phyloP scores from a whole-genome alignment of 2,797 vertebrate genomes.

The Sebastes taczanowskii region DNA sequence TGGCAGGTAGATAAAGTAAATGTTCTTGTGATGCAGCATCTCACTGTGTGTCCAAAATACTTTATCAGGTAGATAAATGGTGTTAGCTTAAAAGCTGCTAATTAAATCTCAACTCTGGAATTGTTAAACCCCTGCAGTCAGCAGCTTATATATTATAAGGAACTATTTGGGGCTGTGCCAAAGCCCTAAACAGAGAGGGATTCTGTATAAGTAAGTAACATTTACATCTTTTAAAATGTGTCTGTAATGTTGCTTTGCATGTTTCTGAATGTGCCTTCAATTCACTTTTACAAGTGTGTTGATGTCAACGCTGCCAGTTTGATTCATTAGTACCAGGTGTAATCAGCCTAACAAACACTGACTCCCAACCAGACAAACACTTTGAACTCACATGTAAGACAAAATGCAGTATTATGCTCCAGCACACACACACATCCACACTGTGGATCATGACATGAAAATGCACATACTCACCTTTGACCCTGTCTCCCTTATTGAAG shows the following conservation, averaged over 20 bases:
- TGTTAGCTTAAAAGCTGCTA: constrained; percentile 32
- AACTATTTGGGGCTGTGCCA: neutral
- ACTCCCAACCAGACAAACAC: constrained; percentile 13
- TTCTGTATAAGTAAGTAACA: neutral
- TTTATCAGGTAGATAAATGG: constrained; percentile 18
- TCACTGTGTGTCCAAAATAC: constrained; percentile 9
- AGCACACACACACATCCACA: constrained; percentile 23
- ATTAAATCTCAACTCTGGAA: constrained; percentile 36
- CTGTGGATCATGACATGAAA: neutral
- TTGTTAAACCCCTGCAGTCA: constrained; percentile 15
- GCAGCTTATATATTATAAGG: constrained; percentile 3
- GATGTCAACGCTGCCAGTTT: neutral
- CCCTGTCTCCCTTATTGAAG: constrained; percentile 92
- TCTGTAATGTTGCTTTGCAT: neutral
- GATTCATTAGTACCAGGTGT: neutral
- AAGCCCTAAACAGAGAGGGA: neutral
- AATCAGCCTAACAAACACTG: constrained; percentile 2
- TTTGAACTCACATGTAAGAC: constrained; percentile 19
- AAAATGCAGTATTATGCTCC: constrained; percentile 11
- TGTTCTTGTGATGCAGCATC: constrained; percentile 7
- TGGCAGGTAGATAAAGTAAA: neutral
- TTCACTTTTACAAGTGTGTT: neutral
- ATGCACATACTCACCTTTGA: constrained; percentile 86
- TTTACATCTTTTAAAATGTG: neutral
- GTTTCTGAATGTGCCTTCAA: neutral